Evolutionary conservation across 2,113 vertebrate genomes (phyloP), one percentile per base, ranked within the genome.

Genomic region (Psephotus haematonotus): DNA sequence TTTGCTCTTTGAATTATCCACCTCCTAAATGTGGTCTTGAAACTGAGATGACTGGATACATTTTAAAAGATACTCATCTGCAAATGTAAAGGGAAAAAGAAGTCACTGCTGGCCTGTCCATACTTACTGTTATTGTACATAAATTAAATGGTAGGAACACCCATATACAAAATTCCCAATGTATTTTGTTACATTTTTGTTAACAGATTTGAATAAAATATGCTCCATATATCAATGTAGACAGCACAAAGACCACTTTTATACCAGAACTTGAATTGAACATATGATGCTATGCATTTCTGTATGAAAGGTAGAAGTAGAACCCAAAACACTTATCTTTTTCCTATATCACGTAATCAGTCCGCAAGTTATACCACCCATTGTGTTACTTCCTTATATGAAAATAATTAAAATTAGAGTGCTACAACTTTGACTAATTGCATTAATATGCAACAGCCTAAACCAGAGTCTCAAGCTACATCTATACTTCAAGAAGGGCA

Each of bases 391-490:
- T 95, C 96, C 92, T 95, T 88, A 72, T 67, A 72, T 13, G 22
- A 94, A 85, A 96, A 82, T 93, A 90, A 91, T 94, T 82, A 90
- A 87, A 94, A 94, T 93, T 91, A 47, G 39, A 57, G 63, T 60
- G 44, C 82, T 82, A 52, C 35, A 82, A 65, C 33, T 93, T 93
- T 7, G 8, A 72, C 47, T 96, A 93, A 97, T 96, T 97, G 31
- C 96, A 96, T 97, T 94, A 97, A 96, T 96, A 96, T 97, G 75
- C 75, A 97, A 94, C 82, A 97, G 78, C 20, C 67, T 85, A 37
- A 93, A 69, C 39, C 35, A 81, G 15, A 53, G 17, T 64, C 79
- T 80, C 6, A 13, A 69, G 27, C 33, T 82, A 53, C 28, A 79
- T 50, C 37, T 67, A 3, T 41, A 14, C 15, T 60, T 87, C 74